These are phyloP conservation scores for Apis cerana DNA, from an alignment of 1,140 invertebrate genomes.

Conservation along the genomic window DNA sequence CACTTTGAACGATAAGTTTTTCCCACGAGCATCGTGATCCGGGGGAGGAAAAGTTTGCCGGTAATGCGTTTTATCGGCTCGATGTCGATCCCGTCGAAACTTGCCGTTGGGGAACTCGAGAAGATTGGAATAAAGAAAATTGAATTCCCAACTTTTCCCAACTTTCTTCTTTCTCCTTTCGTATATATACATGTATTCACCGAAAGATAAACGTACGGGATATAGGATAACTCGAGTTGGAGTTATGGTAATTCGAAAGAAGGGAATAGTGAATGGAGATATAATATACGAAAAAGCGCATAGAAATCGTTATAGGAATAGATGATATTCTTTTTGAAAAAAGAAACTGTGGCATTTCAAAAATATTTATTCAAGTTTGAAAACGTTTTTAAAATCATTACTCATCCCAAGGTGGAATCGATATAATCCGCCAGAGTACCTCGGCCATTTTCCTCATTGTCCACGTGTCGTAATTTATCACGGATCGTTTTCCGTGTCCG, in stretches of 20 bases:
- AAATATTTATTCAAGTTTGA: neutral
- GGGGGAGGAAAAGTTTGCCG: rapidly evolving
- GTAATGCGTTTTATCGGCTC: neutral
- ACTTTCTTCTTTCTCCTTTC: neutral
- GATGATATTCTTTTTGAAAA: neutral
- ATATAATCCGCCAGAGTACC: too few relatives aligned
- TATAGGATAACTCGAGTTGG: too few relatives aligned
- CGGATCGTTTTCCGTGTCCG: neutral
- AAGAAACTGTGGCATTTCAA: neutral
- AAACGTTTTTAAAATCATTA: neutral
- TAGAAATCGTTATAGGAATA: too few relatives aligned
- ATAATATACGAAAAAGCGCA: too few relatives aligned
- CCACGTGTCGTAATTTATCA: slow-evolving; percentile 38
- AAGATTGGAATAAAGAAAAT: neutral
- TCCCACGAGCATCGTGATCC: neutral
- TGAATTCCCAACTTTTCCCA: neutral
- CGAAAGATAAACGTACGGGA: too few relatives aligned
- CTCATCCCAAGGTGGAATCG: neutral
- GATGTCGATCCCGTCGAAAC: too few relatives aligned
- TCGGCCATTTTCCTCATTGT: slow-evolving; percentile 30
- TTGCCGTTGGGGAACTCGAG: neutral
- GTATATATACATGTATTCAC: too few relatives aligned
- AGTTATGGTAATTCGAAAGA: too few relatives aligned
- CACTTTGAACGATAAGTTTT: slow-evolving; percentile 7
- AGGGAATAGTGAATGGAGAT: too few relatives aligned